Conservation (phyloP, 2,113 vertebrate species). For the Cacatua alba region DNA sequence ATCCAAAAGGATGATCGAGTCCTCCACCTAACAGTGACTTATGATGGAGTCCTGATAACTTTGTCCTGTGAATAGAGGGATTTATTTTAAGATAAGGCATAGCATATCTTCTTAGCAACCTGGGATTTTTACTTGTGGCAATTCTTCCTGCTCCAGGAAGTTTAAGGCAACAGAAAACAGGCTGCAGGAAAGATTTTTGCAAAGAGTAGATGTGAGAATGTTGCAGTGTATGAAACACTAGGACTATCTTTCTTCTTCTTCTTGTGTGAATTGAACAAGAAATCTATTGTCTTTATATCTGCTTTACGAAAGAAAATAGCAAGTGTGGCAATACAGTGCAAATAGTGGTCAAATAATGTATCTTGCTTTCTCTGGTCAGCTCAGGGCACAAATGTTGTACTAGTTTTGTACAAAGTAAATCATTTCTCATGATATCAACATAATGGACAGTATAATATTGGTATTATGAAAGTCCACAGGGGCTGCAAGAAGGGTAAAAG, state of each 20-base stretch:
- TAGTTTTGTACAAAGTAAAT: not conserved
- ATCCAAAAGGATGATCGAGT: not conserved
- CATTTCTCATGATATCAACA: not conserved
- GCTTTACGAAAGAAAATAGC: not conserved
- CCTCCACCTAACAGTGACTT: not conserved
- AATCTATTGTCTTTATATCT: not conserved
- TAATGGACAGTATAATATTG: not conserved
- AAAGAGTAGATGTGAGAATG: not conserved
- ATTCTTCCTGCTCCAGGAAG: not conserved
- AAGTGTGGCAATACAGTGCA: not conserved
- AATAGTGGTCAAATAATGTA: not conserved
- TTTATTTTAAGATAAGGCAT: not conserved
- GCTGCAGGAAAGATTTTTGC: not conserved
- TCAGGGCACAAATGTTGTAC: not conserved
- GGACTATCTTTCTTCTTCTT: not conserved
- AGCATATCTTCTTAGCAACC: not conserved
- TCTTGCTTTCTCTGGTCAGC: not conserved
- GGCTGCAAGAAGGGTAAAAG: not conserved
- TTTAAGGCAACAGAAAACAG: not conserved
- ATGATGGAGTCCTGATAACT: not conserved
- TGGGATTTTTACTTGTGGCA: not conserved
- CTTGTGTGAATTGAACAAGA: not conserved
- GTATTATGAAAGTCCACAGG: not conserved
- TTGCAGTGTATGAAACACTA: not conserved
- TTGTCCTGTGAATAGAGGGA: not conserved